Conservation (phyloP, 2,797 vertebrate genomes). For the Sebastolobus altivelis region DNA sequence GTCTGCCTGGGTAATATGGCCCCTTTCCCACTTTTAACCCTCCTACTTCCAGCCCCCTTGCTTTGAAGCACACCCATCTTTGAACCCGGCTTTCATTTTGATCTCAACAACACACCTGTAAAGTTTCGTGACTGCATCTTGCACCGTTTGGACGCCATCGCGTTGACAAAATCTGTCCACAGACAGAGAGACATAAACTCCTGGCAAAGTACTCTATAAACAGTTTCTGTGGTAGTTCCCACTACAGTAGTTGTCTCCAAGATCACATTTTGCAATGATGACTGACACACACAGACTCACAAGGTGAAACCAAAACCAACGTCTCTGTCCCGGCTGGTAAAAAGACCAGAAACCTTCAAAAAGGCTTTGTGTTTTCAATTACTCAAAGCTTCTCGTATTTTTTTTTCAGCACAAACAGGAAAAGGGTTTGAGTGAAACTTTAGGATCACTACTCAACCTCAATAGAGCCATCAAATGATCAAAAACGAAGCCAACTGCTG, state of each 20-base stretch:
- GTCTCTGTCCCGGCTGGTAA: not conserved
- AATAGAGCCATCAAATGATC: not conserved
- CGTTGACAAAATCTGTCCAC: not conserved
- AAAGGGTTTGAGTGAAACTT: not conserved
- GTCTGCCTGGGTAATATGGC: no score
- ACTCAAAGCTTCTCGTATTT: not conserved
- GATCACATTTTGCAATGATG: not conserved
- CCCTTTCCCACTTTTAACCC: not conserved
- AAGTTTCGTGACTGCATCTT: not conserved
- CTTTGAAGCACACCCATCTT: not conserved
- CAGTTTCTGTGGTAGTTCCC: not conserved
- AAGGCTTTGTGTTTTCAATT: not conserved
- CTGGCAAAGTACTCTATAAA: not conserved
- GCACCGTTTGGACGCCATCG: not conserved
- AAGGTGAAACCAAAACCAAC: not conserved
- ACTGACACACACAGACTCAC: not conserved
- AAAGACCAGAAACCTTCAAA: not conserved
- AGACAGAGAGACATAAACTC: not conserved
- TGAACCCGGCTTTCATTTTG: not conserved
- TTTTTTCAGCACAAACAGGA: not conserved
- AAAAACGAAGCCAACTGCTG: not conserved
- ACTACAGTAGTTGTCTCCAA: not conserved
- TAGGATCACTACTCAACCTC: not conserved
- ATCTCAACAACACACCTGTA: not conserved
- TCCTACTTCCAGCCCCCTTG: not conserved